phyloP scores from a whole-genome alignment of 2,888 invertebrate genomes.

The Geophilus truncorum region DNA sequence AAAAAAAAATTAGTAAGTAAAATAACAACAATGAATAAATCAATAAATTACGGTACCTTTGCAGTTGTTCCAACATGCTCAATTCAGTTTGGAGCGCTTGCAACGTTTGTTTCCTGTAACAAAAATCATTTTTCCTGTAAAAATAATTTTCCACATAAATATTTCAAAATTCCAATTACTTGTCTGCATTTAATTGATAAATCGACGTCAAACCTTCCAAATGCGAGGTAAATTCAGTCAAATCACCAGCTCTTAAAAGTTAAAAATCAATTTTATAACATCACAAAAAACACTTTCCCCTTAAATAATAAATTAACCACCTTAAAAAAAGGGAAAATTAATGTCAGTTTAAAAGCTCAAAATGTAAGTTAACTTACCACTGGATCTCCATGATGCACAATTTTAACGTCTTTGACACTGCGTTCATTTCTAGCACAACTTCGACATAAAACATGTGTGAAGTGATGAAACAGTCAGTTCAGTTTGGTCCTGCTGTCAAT shows the following conservation, averaged over 20 bases:
- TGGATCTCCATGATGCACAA: slow-evolving; percentile 83
- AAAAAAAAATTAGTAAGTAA: too few relatives aligned
- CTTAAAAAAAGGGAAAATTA: not conserved
- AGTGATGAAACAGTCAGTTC: slow-evolving; percentile 79
- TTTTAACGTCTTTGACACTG: slow-evolving; percentile 78
- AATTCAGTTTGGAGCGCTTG: slow-evolving; percentile 88
- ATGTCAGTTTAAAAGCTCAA: slow-evolving; percentile 51
- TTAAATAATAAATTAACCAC: not conserved
- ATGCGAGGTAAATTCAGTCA: slow-evolving; percentile 85
- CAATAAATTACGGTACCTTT: too few relatives aligned
- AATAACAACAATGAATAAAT: too few relatives aligned
- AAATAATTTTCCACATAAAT: too few relatives aligned
- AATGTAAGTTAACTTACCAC: slow-evolving; percentile 60
- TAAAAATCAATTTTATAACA: slow-evolving; percentile 18
- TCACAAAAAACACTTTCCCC: too few relatives aligned
- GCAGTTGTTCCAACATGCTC: slow-evolving; percentile 65
- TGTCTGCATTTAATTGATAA: slow-evolving; percentile 89
- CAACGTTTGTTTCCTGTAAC: slow-evolving; percentile 67
- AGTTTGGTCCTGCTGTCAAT: slow-evolving; percentile 76
- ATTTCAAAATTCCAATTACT: slow-evolving; percentile 50
- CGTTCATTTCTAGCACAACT: slow-evolving; percentile 75
- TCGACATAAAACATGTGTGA: slow-evolving; percentile 96
- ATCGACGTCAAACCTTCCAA: slow-evolving; percentile 85
- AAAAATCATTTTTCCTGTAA: not conserved
- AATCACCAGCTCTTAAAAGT: slow-evolving; percentile 79